A percentile compares a stretch with the other conserved stretches of the same genome.
phyloP scores from a whole-genome alignment of 2,797 vertebrate species.

The Vultur gryphus region DNA sequence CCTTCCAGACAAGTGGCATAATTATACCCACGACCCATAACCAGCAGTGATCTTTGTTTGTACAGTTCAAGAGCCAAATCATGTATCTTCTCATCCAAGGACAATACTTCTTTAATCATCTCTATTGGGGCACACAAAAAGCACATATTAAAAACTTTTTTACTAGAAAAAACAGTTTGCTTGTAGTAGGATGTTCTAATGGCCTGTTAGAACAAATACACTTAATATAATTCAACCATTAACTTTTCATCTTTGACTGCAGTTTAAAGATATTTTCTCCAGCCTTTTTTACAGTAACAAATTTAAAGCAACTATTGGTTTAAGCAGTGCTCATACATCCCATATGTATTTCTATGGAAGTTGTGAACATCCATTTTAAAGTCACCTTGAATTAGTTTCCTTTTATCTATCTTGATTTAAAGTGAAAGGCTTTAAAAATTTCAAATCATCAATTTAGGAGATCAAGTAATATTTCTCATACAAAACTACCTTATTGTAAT shows the following conservation, averaged over 20 bases:
- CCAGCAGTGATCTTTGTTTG: conserved; percentile 87
- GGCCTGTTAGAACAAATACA: not conserved
- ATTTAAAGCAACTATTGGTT: not conserved
- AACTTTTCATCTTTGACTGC: not conserved
- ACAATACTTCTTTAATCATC: conserved; percentile 88
- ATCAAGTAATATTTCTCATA: not conserved
- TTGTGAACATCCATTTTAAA: not conserved
- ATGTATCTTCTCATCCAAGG: conserved; percentile 88
- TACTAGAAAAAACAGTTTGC: not conserved
- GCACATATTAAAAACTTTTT: not conserved
- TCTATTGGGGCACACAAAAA: conserved; percentile 69
- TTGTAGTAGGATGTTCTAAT: not conserved
- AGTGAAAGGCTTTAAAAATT: not conserved
- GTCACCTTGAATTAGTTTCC: not conserved
- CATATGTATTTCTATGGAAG: not conserved
- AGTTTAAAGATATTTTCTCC: not conserved
- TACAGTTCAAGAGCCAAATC: conserved; percentile 87
- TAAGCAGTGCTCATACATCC: not conserved
- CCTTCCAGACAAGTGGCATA: conserved; percentile 96
- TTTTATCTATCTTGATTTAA: not conserved
- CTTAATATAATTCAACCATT: not conserved
- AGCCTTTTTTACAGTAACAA: not conserved
- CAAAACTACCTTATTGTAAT: not conserved
- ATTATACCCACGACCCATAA: conserved; percentile 95
- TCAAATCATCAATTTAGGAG: not conserved